Conservation (phyloP, 2,113 vertebrate genomes). For the Grus americana region DNA sequence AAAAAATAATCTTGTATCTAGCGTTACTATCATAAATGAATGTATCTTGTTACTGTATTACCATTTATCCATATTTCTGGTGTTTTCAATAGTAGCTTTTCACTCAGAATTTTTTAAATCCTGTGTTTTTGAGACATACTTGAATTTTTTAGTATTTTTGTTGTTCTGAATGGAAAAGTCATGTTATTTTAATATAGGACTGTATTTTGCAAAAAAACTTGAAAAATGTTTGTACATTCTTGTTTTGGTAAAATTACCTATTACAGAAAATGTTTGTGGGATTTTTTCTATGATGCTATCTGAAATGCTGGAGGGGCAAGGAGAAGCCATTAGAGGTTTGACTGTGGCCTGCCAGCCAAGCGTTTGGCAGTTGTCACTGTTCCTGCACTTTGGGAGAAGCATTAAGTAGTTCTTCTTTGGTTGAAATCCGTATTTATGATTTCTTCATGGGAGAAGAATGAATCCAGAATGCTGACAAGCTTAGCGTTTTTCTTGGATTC, state of each 20-base stretch:
- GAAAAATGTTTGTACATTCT: not conserved
- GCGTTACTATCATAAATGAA: not conserved
- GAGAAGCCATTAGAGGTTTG: not conserved
- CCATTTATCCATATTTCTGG: not conserved
- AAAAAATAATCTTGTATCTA: rapidly evolving
- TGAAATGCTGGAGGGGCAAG: not conserved
- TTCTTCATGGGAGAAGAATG: not conserved
- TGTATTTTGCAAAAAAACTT: not conserved
- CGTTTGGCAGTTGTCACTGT: not conserved
- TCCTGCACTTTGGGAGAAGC: not conserved
- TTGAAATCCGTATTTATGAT: not conserved
- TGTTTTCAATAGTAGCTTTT: not conserved
- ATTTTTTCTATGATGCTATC: not conserved
- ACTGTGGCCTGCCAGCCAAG: not conserved
- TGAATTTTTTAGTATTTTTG: not conserved
- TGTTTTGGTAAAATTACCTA: not conserved
- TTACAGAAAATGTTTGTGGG: not conserved
- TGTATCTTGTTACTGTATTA: not conserved
- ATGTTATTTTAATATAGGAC: not conserved
- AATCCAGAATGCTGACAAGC: slow-evolving; percentile 1
- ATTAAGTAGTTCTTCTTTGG: not conserved
- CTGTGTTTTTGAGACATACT: not conserved
- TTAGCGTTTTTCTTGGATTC: not conserved
- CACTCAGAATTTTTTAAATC: not conserved
- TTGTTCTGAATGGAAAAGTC: not conserved